phyloP scores from a whole-genome alignment of 2,888 invertebrate species.

The Arge pagana region DNA sequence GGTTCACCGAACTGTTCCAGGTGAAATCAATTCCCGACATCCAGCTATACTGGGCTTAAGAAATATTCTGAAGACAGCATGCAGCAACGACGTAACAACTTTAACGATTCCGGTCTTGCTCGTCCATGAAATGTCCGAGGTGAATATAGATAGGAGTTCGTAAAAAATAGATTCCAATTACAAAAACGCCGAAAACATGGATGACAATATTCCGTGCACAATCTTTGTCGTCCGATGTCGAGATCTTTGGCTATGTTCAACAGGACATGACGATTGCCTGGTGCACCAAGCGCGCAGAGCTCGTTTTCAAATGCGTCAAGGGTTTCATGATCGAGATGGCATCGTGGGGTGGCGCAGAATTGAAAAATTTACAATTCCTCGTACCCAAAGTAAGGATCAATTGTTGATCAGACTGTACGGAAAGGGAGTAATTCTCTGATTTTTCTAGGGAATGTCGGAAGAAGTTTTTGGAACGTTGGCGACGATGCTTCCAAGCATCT shows the following conservation, averaged over 20 bases:
- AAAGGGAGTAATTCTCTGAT: conserved; percentile 23
- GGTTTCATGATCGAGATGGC: conserved; percentile 99
- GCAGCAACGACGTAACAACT: conserved; percentile 90
- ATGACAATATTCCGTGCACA: too few species aligned
- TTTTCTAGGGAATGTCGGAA: conserved; percentile 73
- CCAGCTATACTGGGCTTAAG: conserved; percentile 92
- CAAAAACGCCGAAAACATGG: too few species aligned
- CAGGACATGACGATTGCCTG: conserved; percentile 94
- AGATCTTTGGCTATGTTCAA: conserved; percentile 28
- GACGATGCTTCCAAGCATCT: conserved; percentile 89
- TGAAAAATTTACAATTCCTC: conserved; percentile 85
- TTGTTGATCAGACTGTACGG: background rate
- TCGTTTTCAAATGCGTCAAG: conserved; percentile 98
- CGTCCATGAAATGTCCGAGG: conserved; percentile 92
- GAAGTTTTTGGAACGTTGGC: conserved; percentile 82
- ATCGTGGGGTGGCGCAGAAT: conserved; percentile 87
- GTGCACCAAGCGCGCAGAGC: conserved; percentile 94
- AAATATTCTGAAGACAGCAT: conserved; percentile 94
- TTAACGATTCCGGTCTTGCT: conserved; percentile 91
- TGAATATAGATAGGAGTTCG: too few species aligned
- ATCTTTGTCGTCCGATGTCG: too few species aligned
- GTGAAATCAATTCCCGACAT: conserved; percentile 95
- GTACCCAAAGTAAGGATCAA: conserved; percentile 74
- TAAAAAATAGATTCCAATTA: background rate
- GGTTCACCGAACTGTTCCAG: conserved; percentile 54